A percentile compares a stretch with the other conserved stretches of the same genome.
phyloP scores from a whole-genome alignment of 2,888 invertebrate genomes.

The Myathropa florea region DNA sequence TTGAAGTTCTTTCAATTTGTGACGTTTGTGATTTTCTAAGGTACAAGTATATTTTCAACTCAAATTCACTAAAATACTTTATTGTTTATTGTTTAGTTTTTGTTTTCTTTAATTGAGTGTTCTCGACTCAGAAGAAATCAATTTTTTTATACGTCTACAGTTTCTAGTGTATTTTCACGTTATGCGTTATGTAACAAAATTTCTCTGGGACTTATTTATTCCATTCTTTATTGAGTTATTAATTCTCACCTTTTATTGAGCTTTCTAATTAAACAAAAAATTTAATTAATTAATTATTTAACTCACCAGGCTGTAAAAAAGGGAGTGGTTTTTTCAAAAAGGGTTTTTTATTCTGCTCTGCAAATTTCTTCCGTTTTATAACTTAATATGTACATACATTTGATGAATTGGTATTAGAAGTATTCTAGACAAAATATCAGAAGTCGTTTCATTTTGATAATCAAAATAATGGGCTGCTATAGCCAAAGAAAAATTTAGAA shows the following conservation, averaged over 20 bases:
- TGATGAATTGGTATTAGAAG: background rate
- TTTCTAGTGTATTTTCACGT: background rate
- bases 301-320: background rate
- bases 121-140: background rate
- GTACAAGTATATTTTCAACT: slow-evolving; percentile 51
- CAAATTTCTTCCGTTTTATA: background rate
- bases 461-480: background rate
- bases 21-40: slow-evolving; percentile 78
- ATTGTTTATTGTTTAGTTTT: background rate
- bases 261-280: background rate
- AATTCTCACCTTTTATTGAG: background rate
- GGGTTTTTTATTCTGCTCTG: background rate
- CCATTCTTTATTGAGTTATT: background rate
- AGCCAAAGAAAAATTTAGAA: background rate
- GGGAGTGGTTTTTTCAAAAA: background rate
- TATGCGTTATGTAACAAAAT: background rate
- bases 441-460: background rate
- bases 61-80: slow-evolving; percentile 17
- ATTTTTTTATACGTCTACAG: background rate
- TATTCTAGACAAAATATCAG: background rate
- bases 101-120: background rate
- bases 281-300: background rate
- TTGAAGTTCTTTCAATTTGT: slow-evolving; percentile 79
- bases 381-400: background rate
- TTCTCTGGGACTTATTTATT: background rate